Percentiles rank a stretch among this genome's conserved stretches.
phyloP scores from a whole-genome alignment of 2,888 invertebrate genomes.

The Lampropteryx suffumata region DNA sequence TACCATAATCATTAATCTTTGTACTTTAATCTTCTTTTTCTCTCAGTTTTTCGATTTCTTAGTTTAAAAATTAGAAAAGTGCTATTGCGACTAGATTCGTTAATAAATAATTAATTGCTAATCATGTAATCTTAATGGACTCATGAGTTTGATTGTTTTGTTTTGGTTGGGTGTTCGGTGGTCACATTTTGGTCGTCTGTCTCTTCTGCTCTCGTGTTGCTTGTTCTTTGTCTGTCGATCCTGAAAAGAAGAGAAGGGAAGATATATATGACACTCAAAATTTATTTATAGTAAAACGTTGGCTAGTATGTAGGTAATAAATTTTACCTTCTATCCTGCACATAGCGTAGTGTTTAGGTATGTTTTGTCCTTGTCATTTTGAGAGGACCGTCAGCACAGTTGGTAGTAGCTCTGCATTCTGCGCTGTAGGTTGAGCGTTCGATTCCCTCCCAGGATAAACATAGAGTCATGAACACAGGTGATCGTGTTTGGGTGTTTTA shows the following conservation, averaged over 20 bases:
- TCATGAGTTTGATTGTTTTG: conserved; percentile 68
- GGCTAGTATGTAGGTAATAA: no score
- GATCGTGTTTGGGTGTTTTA: no score
- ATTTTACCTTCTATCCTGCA: no score
- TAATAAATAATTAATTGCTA: conserved; percentile 72
- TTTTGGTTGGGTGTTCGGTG: conserved; percentile 67
- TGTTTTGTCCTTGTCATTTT: no score
- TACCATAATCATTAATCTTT: conserved; percentile 61
- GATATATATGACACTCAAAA: no score
- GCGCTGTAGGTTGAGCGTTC: no score
- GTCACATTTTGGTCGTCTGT: conserved; percentile 69
- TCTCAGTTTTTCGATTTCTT: conserved; percentile 38
- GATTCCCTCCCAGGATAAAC: no score
- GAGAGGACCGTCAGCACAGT: no score
- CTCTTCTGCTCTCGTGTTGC: conserved; percentile 40
- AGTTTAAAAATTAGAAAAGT: conserved; percentile 69
- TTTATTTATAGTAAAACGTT: no score
- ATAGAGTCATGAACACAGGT: no score
- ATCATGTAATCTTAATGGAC: conserved; percentile 73
- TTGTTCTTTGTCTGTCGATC: conserved; percentile 46
- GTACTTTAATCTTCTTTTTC: conserved; percentile 58
- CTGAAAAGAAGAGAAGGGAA: conserved; percentile 50
- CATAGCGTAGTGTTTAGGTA: no score
- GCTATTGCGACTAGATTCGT: conserved; percentile 81
- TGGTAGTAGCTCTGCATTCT: no score